phyloP scores from a whole-genome alignment of 2,888 invertebrate species.

The Drosophila tanythrix region DNA sequence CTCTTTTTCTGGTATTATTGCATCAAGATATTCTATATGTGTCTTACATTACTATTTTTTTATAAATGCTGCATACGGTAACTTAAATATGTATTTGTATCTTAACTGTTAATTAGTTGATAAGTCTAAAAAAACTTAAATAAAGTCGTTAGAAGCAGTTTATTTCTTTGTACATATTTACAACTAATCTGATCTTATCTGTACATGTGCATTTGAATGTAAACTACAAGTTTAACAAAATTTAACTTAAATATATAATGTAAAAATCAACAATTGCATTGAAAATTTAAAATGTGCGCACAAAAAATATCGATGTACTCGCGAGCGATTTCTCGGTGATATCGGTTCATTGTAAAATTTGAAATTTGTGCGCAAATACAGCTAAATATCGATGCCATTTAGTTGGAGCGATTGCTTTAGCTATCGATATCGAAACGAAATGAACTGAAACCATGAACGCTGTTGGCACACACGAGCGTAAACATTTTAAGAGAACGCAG shows the following conservation, averaged over 20 bases:
- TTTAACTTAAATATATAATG: not conserved
- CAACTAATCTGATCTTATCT: not conserved
- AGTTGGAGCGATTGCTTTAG: not conserved
- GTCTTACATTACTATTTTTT: slow-evolving; percentile 59
- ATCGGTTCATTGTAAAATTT: not conserved
- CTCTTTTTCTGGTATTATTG: slow-evolving; percentile 50
- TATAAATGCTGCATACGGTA: slow-evolving; percentile 49
- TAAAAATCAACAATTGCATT: not conserved
- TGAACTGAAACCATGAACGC: not conserved
- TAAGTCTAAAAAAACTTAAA: slow-evolving; percentile 56
- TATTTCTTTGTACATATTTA: slow-evolving; percentile 36
- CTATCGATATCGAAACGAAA: slow-evolving; percentile 5
- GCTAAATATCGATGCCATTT: not conserved
- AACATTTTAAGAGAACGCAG: slow-evolving; percentile 4
- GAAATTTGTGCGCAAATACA: not conserved
- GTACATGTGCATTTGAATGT: not conserved
- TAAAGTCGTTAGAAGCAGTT: slow-evolving; percentile 66
- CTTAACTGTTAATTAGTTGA: slow-evolving; percentile 75
- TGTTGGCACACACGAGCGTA: not conserved
- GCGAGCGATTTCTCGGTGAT: not conserved
- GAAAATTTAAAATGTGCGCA: not conserved
- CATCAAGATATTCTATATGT: slow-evolving; percentile 60
- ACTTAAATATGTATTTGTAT: slow-evolving; percentile 54
- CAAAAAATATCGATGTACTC: not conserved
- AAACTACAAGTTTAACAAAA: not conserved